phyloP scores from a whole-genome alignment of 2,113 vertebrate genomes.

The Athene cunicularia region DNA sequence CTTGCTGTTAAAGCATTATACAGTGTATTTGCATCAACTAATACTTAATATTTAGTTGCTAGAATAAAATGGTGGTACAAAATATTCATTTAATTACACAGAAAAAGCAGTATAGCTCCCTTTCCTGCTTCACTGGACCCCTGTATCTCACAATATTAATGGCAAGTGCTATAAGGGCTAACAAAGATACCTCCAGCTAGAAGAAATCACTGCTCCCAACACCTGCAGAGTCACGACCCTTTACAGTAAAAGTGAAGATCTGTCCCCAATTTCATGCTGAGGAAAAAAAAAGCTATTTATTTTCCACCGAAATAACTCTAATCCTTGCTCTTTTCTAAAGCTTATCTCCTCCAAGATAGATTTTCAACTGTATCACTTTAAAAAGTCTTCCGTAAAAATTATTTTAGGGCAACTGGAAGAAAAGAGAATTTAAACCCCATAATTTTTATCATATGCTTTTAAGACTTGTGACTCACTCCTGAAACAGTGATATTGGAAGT shows the following conservation, averaged over 20 bases:
- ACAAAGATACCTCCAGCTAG: accelerated
- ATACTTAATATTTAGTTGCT: neutral
- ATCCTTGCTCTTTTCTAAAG: neutral
- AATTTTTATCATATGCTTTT: neutral
- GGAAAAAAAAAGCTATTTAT: neutral
- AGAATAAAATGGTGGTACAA: neutral
- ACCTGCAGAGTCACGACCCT: neutral
- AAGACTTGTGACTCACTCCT: neutral
- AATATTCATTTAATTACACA: neutral
- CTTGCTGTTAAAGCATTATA: neutral
- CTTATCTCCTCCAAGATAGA: neutral
- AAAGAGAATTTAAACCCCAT: neutral
- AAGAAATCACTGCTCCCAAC: neutral
- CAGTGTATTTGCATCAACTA: neutral
- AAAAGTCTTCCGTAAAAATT: neutral
- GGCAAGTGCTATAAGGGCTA: neutral
- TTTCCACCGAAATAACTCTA: neutral
- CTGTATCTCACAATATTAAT: accelerated
- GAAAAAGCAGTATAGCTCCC: neutral
- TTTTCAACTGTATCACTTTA: neutral
- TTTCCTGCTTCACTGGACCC: neutral
- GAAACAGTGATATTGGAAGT: neutral
- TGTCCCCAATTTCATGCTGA: neutral
- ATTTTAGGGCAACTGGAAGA: neutral
- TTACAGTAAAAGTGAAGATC: neutral